Evolutionary conservation across 2,113 vertebrate genomes (phyloP).

Genomic region (Catagonus wagneri): DNA sequence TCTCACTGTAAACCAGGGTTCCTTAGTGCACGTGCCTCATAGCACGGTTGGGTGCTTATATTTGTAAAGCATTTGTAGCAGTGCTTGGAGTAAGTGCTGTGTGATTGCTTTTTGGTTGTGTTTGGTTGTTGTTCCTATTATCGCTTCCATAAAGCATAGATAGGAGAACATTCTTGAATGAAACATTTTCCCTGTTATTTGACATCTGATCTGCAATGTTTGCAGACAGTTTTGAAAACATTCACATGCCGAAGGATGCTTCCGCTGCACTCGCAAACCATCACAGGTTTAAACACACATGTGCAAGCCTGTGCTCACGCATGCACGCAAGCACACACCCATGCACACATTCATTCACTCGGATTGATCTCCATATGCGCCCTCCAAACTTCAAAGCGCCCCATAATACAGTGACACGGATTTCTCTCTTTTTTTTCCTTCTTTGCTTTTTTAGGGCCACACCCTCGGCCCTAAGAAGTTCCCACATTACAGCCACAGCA

Average conservation of each 20-base stretch:
- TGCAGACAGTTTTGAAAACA: neutral
- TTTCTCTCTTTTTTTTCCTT: neutral
- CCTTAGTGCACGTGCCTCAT: neutral
- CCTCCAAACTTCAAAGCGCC: conserved; percentile 41
- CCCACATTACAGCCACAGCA: too few species aligned
- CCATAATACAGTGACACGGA: neutral
- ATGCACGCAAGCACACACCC: neutral
- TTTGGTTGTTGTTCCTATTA: neutral
- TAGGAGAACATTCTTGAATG: neutral
- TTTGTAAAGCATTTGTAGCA: neutral
- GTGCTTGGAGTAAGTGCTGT: neutral
- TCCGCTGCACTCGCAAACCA: neutral
- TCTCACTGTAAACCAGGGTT: neutral
- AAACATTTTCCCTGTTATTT: neutral
- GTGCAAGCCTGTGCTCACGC: neutral
- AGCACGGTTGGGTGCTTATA: neutral
- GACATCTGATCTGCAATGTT: neutral
- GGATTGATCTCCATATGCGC: neutral
- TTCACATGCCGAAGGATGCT: neutral
- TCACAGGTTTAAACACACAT: neutral
- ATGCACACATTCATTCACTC: neutral
- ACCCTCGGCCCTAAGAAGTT: too few species aligned
- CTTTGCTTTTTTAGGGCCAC: too few species aligned
- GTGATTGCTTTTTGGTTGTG: neutral
- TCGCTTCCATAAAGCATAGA: neutral